A percentile compares a stretch with the other conserved stretches of the same genome.
These are phyloP conservation scores for Porites lutea DNA, from an alignment of 64 coral and sea anemone genomes.

Conservation along the genomic window DNA sequence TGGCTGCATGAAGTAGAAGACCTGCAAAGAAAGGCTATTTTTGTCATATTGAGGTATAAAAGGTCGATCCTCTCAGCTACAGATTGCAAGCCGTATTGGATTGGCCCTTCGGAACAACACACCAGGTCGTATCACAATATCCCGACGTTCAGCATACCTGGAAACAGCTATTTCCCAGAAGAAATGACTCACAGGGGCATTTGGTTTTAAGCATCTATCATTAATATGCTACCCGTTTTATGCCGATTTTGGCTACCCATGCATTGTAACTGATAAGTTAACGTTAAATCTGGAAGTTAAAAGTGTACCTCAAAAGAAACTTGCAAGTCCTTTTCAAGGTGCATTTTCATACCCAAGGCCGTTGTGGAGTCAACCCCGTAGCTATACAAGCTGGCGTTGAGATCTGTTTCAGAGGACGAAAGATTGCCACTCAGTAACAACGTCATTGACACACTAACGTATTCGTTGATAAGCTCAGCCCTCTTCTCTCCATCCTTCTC, in stretches of 20 bases:
- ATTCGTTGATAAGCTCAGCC: constrained; percentile 22
- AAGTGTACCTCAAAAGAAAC: constrained; percentile 74
- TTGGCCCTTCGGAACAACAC: no score
- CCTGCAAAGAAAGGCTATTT: neutral
- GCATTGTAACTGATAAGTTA: no score
- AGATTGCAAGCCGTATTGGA: no score
- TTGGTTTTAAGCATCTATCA: no score
- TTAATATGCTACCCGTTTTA: no score
- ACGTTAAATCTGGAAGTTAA: neutral
- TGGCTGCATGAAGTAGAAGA: constrained; percentile 59
- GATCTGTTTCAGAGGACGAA: constrained; percentile 54
- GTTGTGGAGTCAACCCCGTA: constrained; percentile 77
- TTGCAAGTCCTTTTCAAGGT: constrained; percentile 40
- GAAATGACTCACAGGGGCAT: no score
- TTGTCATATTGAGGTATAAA: no score
- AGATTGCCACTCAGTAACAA: constrained; percentile 40
- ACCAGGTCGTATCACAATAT: no score
- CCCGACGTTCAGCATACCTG: no score
- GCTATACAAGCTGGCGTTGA: constrained; percentile 67
- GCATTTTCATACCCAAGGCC: constrained; percentile 67
- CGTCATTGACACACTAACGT: constrained; percentile 23
- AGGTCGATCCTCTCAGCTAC: no score
- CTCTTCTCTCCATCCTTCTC: constrained; percentile 48
- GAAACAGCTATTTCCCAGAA: no score
- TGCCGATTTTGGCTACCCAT: no score